A percentile compares a stretch with the other conserved stretches of the same genome.
Evolutionary conservation across 2,113 vertebrate species (phyloP).

Genomic region (Chloropsis cyanopogon): DNA sequence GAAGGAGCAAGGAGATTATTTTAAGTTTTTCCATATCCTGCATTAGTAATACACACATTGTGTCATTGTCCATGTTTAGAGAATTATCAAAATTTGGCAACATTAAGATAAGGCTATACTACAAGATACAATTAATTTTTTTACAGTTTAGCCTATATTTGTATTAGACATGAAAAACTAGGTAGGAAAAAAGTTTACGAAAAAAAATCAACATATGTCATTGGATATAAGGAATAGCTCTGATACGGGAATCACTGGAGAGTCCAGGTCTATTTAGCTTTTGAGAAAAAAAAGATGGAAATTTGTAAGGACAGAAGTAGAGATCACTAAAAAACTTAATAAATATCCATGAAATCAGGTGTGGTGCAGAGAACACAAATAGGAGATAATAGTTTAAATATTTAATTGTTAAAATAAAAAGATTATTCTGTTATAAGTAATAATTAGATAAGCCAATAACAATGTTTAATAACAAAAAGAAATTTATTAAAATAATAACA

Average conservation of each 20-base stretch:
- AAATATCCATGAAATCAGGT: not conserved
- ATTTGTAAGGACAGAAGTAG: not conserved
- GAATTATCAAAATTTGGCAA: no score
- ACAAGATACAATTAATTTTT: no score
- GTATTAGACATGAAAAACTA: not conserved
- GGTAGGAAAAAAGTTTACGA: rapidly evolving
- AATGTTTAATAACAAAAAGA: no score
- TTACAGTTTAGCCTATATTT: not conserved
- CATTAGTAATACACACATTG: not conserved
- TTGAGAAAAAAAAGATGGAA: not conserved
- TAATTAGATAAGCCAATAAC: no score
- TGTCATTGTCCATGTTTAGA: no score
- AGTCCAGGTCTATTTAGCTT: not conserved
- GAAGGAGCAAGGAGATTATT: not conserved
- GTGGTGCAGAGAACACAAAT: not conserved
- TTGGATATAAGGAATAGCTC: not conserved
- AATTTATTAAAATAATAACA: no score
- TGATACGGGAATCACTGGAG: not conserved
- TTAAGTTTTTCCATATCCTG: not conserved
- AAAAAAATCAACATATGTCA: not conserved
- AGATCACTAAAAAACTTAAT: not conserved
- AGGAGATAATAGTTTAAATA: not conserved
- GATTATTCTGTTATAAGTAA: no score
- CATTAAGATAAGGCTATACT: no score
- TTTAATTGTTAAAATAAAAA: not conserved